phyloP scores from a whole-genome alignment of 2,888 invertebrate species.

The Unio delphinus region DNA sequence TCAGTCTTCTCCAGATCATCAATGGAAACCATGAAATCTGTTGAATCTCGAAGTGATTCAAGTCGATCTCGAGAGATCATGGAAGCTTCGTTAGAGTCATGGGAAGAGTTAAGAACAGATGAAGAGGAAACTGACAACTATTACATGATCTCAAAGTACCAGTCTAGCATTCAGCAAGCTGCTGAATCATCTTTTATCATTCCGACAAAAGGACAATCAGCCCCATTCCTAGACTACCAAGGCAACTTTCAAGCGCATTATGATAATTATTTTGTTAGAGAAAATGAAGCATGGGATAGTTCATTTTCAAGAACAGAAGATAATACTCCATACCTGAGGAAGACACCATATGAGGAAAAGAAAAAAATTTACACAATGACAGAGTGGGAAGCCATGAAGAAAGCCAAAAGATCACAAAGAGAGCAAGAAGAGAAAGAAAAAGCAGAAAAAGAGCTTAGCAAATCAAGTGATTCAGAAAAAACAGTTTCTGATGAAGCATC shows the following conservation, averaged over 20 bases:
- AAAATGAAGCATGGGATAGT: conserved; percentile 27
- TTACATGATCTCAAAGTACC: conserved; percentile 39
- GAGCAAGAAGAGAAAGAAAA: conserved; percentile 18
- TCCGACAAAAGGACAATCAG: conserved; percentile 26
- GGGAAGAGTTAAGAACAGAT: conserved; percentile 37
- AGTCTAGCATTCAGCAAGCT: conserved; percentile 31
- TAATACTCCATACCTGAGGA: conserved; percentile 36
- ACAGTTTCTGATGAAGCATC: conserved; percentile 6
- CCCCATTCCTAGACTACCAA: conserved; percentile 54
- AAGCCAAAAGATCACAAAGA: conserved; percentile 36
- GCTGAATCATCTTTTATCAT: conserved; percentile 21
- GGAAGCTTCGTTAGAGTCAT: conserved; percentile 69
- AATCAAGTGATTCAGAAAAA: no score
- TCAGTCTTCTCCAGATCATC: conserved; percentile 59
- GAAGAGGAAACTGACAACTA: conserved; percentile 33
- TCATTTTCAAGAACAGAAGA: conserved; percentile 21
- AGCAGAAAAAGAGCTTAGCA: conserved; percentile 13
- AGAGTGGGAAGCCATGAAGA: conserved; percentile 66
- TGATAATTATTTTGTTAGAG: conserved; percentile 28
- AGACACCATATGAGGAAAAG: conserved; percentile 59
- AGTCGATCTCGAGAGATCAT: conserved; percentile 57
- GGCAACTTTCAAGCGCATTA: conserved; percentile 47
- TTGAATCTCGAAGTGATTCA: conserved; percentile 54
- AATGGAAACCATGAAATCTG: conserved; percentile 57
- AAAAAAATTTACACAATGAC: conserved; percentile 66